Evolutionary conservation across 2,888 invertebrate species (phyloP).

Genomic region (Proisotoma minuta): DNA sequence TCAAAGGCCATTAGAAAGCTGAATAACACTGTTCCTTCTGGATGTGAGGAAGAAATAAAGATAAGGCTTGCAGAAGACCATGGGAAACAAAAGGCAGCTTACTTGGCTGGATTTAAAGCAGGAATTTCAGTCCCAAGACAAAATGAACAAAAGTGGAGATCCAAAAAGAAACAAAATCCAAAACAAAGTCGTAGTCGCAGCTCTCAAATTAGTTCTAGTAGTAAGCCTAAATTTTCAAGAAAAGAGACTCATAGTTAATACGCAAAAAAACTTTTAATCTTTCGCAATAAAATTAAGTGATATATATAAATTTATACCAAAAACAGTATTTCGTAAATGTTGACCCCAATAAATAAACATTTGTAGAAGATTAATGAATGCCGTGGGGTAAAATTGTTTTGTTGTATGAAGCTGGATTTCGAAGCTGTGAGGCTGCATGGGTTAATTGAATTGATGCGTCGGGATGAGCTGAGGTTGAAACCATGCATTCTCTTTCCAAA

Average conservation of each 20-base stretch:
- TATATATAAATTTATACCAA: no score
- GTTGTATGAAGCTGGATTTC: constrained; percentile 57
- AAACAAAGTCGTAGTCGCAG: no score
- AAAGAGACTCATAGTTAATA: no score
- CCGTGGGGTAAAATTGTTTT: constrained; percentile 15
- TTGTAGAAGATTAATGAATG: constrained; percentile 4
- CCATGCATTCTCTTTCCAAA: constrained; percentile 77
- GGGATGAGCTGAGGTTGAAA: constrained; percentile 67
- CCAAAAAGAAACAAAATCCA: no score
- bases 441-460: constrained; percentile 85
- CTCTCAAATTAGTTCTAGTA: no score
- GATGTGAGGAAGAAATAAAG: constrained; percentile 74
- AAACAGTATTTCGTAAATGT: no score
- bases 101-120: constrained; percentile 66
- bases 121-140: constrained; percentile 50
- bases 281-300: no score
- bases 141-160: no score
- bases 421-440: constrained; percentile 76
- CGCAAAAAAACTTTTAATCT: no score
- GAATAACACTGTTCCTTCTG: constrained; percentile 73
- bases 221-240: no score
- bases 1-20: constrained; percentile 80
- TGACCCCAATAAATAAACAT: not conserved
- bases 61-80: constrained; percentile 84
- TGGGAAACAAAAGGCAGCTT: constrained; percentile 73